These are phyloP conservation scores for Brachypalpus laphriformis DNA, from an alignment of 2,888 invertebrate genomes.

Conservation along the genomic window DNA sequence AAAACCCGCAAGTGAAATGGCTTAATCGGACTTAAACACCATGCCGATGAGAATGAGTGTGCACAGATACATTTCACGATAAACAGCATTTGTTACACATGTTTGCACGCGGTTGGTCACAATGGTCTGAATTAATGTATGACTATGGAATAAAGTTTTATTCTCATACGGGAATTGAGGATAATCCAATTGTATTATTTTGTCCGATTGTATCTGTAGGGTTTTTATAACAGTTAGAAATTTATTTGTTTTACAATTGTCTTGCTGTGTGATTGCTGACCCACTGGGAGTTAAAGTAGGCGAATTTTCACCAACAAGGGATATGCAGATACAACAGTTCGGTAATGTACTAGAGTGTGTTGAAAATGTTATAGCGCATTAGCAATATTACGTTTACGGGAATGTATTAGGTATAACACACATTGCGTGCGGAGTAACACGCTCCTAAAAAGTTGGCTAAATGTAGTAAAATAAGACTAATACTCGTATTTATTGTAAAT, in stretches of 20 bases:
- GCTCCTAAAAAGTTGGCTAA: too few relatives aligned
- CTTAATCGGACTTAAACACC: not conserved
- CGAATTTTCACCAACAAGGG: not conserved
- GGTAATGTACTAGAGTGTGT: too few relatives aligned
- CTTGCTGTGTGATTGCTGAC: not conserved
- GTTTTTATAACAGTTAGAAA: not conserved
- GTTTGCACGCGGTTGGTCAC: not conserved
- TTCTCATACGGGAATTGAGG: not conserved
- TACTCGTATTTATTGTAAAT: too few relatives aligned
- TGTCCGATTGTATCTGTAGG: not conserved
- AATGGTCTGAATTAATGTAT: not conserved
- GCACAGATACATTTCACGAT: not conserved
- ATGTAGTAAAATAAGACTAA: too few relatives aligned
- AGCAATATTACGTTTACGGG: too few relatives aligned
- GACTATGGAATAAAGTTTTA: not conserved
- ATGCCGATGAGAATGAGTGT: not conserved
- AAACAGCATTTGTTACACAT: constrained; percentile 3
- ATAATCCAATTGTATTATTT: not conserved
- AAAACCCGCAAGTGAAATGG: not conserved
- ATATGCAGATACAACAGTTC: too few relatives aligned
- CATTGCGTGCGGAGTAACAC: too few relatives aligned
- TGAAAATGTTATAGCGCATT: too few relatives aligned
- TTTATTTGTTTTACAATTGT: not conserved
- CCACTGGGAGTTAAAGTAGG: not conserved
- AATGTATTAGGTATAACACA: too few relatives aligned